Evolutionary conservation across 1,140 invertebrate species (phyloP), one percentile per base, ranked within the genome.

Genomic region (Bradynema listronoti): DNA sequence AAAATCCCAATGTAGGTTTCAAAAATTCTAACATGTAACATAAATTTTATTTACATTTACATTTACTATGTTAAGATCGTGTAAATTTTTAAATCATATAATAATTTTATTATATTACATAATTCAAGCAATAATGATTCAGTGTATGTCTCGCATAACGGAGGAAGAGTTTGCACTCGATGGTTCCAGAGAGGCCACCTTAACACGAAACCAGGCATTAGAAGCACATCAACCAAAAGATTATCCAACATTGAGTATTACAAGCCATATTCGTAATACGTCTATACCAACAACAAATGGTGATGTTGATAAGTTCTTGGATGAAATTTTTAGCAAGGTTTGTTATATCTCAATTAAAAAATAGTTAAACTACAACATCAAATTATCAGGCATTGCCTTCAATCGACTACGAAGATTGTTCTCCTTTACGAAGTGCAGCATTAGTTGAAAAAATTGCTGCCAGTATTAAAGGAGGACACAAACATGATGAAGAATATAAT

Each of bases 241-340:
- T n/a, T n/a, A n/a, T n/a, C n/a, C n/a, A n/a, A n/a, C 51, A 49
- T 56, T 56, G 19, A 63, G 58, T 11, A n/a, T n/a, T n/a, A n/a
- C n/a, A n/a, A n/a, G n/a, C n/a, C 63, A 39, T 14, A 61, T 61
- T 32, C 57, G 58, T 11, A 66, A 61, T 14, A 66, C 51, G 59
- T 32, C 30, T n/a, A 63, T 61, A 11, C 59, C 59, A 5, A 41
- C 56, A 7, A 41, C 29, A 14, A 63, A 61, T 34, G 58, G 59
- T 6, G 59, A 33, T 22, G 49, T 58, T 9, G 54, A 63, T 14
- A 33, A 36, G n/a, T 61, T 61, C 16, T 41, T 61, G n/a, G 59
- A 61, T 50, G 59, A 61, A 46, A 47, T 61, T 32, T 61, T 61
- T 46, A 60, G 63, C n/a, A n/a, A n/a, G n/a, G n/a, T n/a, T n/a